phyloP scores from a whole-genome alignment of 2,888 invertebrate species.

The Rhynchonema sp. region DNA sequence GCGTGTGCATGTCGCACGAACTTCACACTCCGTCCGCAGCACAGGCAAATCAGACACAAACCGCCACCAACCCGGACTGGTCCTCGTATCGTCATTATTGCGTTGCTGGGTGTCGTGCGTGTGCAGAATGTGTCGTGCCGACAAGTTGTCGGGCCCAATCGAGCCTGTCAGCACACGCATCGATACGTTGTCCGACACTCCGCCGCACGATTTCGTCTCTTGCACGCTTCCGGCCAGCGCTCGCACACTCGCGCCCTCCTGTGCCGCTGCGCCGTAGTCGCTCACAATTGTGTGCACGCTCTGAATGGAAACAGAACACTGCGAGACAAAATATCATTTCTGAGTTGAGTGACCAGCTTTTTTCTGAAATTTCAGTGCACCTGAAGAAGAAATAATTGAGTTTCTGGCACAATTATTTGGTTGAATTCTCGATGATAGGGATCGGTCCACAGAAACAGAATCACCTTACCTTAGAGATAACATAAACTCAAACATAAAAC shows the following conservation, averaged over 20 bases:
- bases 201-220: slow-evolving; percentile 3
- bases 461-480: too few relatives aligned
- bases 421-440: too few relatives aligned
- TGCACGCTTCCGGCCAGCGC: slow-evolving; percentile 7
- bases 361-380: too few relatives aligned
- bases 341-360: too few relatives aligned
- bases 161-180: slow-evolving; percentile 17
- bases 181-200: slow-evolving; percentile 1
- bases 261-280: slow-evolving; percentile 12
- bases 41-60: too few relatives aligned
- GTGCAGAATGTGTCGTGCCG: background rate
- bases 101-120: background rate
- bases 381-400: too few relatives aligned
- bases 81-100: background rate
- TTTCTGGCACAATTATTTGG: too few relatives aligned
- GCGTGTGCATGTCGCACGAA: background rate
- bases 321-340: too few relatives aligned
- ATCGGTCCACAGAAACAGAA: too few relatives aligned
- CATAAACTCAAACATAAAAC: too few relatives aligned
- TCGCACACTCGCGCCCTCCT: slow-evolving; percentile 15
- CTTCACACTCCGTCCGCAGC: background rate
- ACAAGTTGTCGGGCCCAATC: slow-evolving; percentile 9
- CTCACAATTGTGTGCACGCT: slow-evolving; percentile 22
- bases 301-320: slow-evolving; percentile 13
- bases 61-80: background rate